Evolutionary conservation across 1,140 invertebrate species (phyloP).

Genomic region (Nasonia giraulti): DNA sequence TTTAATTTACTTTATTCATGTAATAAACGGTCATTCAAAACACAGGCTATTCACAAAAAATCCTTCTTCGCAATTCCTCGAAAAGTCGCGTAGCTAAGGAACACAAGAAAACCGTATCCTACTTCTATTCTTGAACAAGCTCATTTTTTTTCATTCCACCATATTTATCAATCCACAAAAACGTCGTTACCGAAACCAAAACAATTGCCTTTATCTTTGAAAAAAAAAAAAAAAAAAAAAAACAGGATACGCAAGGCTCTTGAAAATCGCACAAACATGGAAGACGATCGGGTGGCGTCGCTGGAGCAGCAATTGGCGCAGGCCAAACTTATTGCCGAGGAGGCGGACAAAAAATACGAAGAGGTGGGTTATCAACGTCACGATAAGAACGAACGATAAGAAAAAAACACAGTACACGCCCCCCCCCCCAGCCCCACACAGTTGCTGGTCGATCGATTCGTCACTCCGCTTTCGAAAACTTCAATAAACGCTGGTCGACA

Average conservation of each 20-base stretch:
- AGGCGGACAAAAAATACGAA: conserved; percentile 99
- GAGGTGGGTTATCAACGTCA: conserved; percentile 82
- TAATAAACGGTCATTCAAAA: background rate
- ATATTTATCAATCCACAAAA: conserved; percentile 15
- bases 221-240: conserved; percentile 39
- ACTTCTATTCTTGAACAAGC: background rate
- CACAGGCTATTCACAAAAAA: background rate
- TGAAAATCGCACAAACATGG: conserved; percentile 98
- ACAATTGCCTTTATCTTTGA: conserved; percentile 11
- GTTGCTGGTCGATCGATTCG: conserved; percentile 22
- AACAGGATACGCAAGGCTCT: conserved; percentile 97
- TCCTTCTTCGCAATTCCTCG: too few species aligned
- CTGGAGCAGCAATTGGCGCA: conserved; percentile 96
- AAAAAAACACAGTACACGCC: conserved; percentile 22
- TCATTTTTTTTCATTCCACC: background rate
- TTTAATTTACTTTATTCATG: too few species aligned
- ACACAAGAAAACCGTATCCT: background rate
- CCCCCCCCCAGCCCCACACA: background rate
- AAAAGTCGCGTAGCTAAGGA: background rate
- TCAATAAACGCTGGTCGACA: too few species aligned
- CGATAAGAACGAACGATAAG: conserved; percentile 50
- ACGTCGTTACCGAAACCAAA: conserved; percentile 12
- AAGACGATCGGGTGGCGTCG: conserved; percentile 96
- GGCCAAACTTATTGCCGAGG: conserved; percentile 97
- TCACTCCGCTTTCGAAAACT: background rate